Evolutionary conservation across 2,888 invertebrate genomes (phyloP).

Genomic region (Zhuqinia jingwanae): DNA sequence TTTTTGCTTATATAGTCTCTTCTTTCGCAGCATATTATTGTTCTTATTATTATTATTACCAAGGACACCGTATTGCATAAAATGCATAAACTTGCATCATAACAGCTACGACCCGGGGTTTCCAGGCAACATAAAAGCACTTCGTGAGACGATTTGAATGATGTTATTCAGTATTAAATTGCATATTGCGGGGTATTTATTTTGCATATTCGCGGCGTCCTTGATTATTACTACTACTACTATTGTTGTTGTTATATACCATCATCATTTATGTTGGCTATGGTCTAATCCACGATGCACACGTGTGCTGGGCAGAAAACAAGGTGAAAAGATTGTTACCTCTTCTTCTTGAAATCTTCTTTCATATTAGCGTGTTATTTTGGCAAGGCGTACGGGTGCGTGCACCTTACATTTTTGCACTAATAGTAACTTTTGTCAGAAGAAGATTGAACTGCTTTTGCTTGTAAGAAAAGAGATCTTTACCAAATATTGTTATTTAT

Average conservation of each 20-base stretch:
- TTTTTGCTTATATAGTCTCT: not conserved
- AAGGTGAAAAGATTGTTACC: constrained; percentile 23
- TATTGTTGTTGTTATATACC: not conserved
- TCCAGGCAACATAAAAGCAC: too few relatives aligned
- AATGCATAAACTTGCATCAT: too few relatives aligned
- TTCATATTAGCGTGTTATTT: constrained; percentile 7
- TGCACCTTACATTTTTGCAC: too few relatives aligned
- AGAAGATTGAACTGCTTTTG: not conserved
- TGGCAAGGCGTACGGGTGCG: constrained; percentile 8
- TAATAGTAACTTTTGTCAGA: not conserved
- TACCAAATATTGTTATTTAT: not conserved
- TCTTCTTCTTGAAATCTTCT: not conserved
- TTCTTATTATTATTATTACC: not conserved
- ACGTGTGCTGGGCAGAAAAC: constrained; percentile 20
- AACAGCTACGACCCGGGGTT: too few relatives aligned
- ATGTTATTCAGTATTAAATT: too few relatives aligned
- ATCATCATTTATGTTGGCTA: not conserved
- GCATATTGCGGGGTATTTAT: too few relatives aligned
- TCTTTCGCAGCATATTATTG: constrained; percentile 13
- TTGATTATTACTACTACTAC: too few relatives aligned
- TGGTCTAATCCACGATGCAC: constrained; percentile 14
- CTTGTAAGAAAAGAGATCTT: not conserved
- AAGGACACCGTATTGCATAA: too few relatives aligned
- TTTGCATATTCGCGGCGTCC: too few relatives aligned
- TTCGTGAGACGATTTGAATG: too few relatives aligned